Base-by-base conservation (phyloP, 2,888 invertebrate species). In the Ophonus ardosiacus region DNA sequence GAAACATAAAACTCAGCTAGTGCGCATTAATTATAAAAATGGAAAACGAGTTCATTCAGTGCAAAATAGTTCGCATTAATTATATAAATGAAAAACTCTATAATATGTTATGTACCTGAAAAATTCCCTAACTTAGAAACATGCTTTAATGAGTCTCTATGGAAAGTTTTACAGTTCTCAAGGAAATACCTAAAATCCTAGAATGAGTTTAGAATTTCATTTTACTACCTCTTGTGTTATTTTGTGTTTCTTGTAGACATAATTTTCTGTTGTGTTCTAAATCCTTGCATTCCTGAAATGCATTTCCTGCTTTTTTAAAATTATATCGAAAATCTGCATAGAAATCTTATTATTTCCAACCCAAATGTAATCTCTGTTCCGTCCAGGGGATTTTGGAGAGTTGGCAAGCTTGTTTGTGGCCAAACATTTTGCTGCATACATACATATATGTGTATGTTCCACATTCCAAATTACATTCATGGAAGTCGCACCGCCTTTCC, bases 391-490 rank as follows among this genome's bases (percentile, higher is more conserved):
- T 68, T 68, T 68, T 31, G 68, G 68, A 38, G 68, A 68, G 68
- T 38, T 56, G 51, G 51, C 78, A 78, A 57, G 24, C 78, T 24
- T 57, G 57, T 78, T 78, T 78, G 78, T 18, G 57, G 18, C 57
- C 38, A 43, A 56, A 56, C 43, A 51, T 78, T 78, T 78, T 78
- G 56, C 21, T 76, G 51, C 56, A 68, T 38, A 68, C 18, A 8
- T 31, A 24, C 24, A 24, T 76, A 43, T 38, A 71, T 56, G 43
- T 51, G 57, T 17, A 78, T 74, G 74, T n/a, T 57, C 31, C 6
- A 56, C 78, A 78, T 78, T 78, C 38, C 78, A 13, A 78, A 78
- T 78, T 57, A 51, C 51, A 10, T 51, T 78, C 57, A 78, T 78
- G 18, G 24, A 57, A 57, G 31, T 78, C 31, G 78, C 57, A 24